Conservation (phyloP, 2,888 invertebrate genomes). For the Ormyrus labotus region DNA sequence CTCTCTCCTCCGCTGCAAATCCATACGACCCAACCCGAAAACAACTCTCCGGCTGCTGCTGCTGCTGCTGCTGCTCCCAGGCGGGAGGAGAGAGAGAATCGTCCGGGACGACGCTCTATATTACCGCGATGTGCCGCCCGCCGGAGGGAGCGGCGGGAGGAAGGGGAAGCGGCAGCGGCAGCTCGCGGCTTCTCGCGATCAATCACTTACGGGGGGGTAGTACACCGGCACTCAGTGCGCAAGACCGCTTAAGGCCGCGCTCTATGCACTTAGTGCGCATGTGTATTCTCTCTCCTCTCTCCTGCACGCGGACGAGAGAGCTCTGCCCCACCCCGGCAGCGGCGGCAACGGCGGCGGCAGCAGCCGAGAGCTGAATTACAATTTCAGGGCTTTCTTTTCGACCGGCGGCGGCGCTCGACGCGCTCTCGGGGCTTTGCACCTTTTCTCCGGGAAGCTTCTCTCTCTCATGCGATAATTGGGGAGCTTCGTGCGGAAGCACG, state of each 20-base stretch:
- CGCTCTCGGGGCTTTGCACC: too few relatives aligned
- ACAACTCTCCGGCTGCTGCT: conserved; percentile 5
- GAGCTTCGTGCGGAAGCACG: too few relatives aligned
- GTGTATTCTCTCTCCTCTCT: neutral
- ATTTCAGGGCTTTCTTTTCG: neutral
- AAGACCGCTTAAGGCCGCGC: conserved; percentile 63
- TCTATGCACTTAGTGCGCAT: conserved; percentile 35
- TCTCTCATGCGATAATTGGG: too few relatives aligned
- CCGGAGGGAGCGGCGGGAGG: neutral
- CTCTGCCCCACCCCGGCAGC: neutral
- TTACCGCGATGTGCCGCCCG: conserved; percentile 6
- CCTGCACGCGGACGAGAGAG: neutral
- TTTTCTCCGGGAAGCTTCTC: too few relatives aligned
- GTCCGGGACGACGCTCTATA: conserved; percentile 33
- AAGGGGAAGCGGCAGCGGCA: conserved; percentile 1
- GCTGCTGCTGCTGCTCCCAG: neutral
- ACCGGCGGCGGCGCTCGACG: too few relatives aligned
- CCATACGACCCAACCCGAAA: conserved; percentile 16
- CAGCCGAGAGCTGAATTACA: conserved; percentile 25
- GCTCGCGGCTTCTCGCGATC: conserved; percentile 62
- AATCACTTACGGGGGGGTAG: conserved; percentile 62
- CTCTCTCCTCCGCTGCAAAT: conserved; percentile 17
- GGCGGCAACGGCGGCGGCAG: neutral
- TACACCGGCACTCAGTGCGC: conserved; percentile 61
- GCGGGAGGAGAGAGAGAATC: conserved; percentile 10